phyloP scores from a whole-genome alignment of 2,888 invertebrate species.

The Euphydryas editha region DNA sequence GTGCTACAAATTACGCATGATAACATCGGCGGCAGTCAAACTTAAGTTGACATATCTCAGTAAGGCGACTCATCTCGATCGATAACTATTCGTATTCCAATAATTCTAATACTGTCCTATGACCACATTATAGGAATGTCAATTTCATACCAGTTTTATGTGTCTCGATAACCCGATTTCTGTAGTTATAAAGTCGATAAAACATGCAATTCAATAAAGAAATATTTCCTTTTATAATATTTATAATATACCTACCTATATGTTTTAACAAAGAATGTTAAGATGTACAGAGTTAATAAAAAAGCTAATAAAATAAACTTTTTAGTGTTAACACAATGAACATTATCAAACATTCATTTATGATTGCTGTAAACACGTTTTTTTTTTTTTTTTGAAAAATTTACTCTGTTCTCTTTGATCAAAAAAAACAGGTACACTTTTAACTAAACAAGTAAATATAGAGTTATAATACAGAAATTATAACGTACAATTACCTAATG shows the following conservation, averaged over 20 bases:
- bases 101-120: conserved; percentile 38
- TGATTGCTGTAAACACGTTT: too few species aligned
- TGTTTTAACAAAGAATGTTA: conserved; percentile 42
- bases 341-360: too few species aligned
- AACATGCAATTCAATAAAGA: conserved; percentile 54
- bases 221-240: conserved; percentile 47
- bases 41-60: conserved; percentile 20
- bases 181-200: conserved; percentile 75
- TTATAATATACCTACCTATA: too few species aligned
- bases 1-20: conserved; percentile 69
- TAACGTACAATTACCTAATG: neutral
- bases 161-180: conserved; percentile 68
- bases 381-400: neutral
- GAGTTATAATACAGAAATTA: neutral
- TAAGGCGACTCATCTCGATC: conserved; percentile 9
- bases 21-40: conserved; percentile 53
- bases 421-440: neutral
- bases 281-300: conserved; percentile 10
- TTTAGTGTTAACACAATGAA: too few species aligned
- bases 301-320: too few species aligned
- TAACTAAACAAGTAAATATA: too few species aligned
- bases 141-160: conserved; percentile 73
- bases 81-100: conserved; percentile 19
- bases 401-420: neutral
- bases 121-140: conserved; percentile 59